Base-by-base conservation (phyloP, 2,797 vertebrate species). In the Pangasius krempfi region DNA sequence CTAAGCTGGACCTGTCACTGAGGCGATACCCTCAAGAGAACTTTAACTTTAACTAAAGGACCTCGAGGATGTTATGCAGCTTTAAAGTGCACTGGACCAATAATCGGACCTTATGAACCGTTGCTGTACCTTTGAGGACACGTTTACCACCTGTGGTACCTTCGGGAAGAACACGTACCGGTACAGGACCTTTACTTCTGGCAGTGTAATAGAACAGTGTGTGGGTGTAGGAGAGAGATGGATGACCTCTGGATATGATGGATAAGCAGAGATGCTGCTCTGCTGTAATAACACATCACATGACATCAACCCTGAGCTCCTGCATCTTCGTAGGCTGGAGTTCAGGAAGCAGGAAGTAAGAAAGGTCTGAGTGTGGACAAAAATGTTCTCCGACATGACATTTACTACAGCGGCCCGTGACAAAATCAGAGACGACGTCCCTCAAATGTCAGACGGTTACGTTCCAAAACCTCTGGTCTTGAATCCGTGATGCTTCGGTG, bases 401-500 rank as follows among this genome's bases (percentile, higher is more conserved):
- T 82, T 82, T 82, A 62, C 33, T 82, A 14, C 54, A 62, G 80
- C 10, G 22, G 0, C 56, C 22, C 3, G 56, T 82, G 81, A 84
- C 60, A 30, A 20, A 84, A 66, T 30, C 37, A n/a, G 25, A 40
- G 25, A 66, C 2, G 81, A 66, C 60, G 44, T 64, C 60, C 60
- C 40, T 83, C 81, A 83, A 83, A 83, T 83, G 60, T 83, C 81
- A 83, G 27, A 44, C 18, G 60, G 14, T 66, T 64, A n/a, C 4
- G 40, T 83, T 50, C 1, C 22, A 8, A 27, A 60, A 60, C 6
- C 60, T 83, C 40, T 27, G 58, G 12, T 44, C 14, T 13, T 44
- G 80, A n/a, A 62, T 18, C 22, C 22, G 7, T 18, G 30, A 60
- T 13, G 33, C 56, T 27, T 18, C 25, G 0, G 0, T 47, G 25